These are phyloP conservation scores for Capromys pilorides DNA, from an alignment of 2,797 vertebrate genomes.

Conservation along the genomic window DNA sequence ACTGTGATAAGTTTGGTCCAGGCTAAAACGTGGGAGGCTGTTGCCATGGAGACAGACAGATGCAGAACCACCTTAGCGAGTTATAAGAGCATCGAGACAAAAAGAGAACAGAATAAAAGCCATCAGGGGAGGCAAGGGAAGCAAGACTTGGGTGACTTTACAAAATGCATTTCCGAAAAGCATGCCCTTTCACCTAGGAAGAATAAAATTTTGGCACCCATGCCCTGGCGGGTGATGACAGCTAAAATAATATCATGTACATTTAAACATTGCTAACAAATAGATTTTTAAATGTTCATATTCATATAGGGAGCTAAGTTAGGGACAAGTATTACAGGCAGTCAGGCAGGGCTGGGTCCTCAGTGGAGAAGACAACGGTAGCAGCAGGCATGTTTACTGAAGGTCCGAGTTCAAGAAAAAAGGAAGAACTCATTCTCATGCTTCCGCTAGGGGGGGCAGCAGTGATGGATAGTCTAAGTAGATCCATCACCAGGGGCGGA, in stretches of 20 bases:
- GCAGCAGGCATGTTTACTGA: background rate
- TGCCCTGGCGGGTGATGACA: background rate
- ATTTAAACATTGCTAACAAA: background rate
- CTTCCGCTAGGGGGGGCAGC: background rate
- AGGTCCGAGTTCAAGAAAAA: background rate
- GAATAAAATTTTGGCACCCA: background rate
- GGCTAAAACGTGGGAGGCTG: background rate
- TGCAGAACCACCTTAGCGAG: background rate
- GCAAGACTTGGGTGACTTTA: background rate
- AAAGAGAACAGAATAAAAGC: background rate
- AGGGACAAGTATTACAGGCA: background rate
- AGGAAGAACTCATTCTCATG: background rate
- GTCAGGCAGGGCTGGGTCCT: background rate
- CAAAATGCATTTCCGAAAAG: background rate
- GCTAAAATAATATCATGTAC: background rate
- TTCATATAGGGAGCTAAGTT: background rate
- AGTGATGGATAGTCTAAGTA: background rate
- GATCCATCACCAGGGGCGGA: background rate
- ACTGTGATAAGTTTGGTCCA: too few relatives aligned
- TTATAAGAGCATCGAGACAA: background rate
- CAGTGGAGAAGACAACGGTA: background rate
- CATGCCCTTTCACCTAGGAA: background rate
- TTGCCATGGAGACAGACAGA: background rate
- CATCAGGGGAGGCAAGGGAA: background rate
- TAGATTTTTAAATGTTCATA: background rate